These are phyloP conservation scores for Pitangus sulphuratus DNA, from an alignment of 2,797 vertebrate genomes.

Conservation along the genomic window DNA sequence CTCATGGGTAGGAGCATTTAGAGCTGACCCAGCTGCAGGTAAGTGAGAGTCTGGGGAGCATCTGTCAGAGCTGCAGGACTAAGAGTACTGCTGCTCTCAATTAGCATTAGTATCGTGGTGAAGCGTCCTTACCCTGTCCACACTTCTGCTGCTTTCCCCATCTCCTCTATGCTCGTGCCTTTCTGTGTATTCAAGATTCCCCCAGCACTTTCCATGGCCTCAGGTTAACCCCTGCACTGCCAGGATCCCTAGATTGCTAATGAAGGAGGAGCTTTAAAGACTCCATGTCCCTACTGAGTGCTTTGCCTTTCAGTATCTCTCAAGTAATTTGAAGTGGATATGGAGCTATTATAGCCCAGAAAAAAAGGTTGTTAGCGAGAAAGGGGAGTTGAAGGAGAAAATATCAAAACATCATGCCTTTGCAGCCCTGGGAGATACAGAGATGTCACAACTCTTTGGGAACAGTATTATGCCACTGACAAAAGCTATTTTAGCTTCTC, in stretches of 20 bases:
- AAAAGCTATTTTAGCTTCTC: slow-evolving; percentile 20
- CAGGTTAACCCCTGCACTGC: neutral
- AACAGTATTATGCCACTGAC: neutral
- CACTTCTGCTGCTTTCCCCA: neutral
- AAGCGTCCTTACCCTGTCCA: neutral
- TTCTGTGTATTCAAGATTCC: neutral
- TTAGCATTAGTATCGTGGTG: neutral
- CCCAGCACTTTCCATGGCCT: neutral
- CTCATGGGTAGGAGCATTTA: accelerated
- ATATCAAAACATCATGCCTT: neutral
- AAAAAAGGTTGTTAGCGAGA: neutral
- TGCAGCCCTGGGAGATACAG: neutral
- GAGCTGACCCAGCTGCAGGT: neutral
- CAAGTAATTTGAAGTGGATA: neutral
- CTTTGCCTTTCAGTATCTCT: neutral
- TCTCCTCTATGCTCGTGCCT: neutral
- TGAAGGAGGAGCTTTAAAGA: neutral
- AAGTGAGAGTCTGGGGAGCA: neutral
- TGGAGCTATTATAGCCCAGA: neutral
- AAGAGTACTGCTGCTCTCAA: neutral
- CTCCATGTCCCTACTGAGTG: neutral
- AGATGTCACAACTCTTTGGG: neutral
- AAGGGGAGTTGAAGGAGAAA: neutral
- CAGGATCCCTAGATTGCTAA: neutral
- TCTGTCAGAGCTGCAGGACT: neutral